phyloP scores from a whole-genome alignment of 2,888 invertebrate species.

The Alviniconcha strummeri region DNA sequence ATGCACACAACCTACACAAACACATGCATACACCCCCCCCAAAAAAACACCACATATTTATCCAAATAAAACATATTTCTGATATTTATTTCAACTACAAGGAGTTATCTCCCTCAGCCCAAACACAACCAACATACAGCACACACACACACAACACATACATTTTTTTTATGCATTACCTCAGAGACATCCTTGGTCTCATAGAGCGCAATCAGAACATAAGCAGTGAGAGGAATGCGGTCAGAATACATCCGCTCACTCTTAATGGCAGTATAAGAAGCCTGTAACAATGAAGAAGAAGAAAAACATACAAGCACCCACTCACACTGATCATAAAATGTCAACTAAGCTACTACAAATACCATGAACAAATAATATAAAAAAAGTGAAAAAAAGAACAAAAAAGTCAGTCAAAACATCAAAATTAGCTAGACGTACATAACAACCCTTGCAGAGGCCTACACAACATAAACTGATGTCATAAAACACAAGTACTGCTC shows the following conservation, averaged over 20 bases:
- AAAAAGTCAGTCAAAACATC: background rate
- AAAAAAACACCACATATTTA: no score
- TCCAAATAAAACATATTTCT: no score
- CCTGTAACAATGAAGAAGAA: constrained; percentile 39
- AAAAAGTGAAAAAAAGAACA: background rate
- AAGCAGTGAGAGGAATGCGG: constrained; percentile 90
- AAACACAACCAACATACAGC: background rate
- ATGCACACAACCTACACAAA: no score
- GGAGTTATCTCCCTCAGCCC: no score
- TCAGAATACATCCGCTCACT: constrained; percentile 49
- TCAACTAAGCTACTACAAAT: background rate
- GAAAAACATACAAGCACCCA: background rate
- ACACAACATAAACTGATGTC: background rate
- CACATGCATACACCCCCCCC: no score
- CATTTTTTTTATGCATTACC: constrained; percentile 70
- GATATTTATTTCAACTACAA: no score
- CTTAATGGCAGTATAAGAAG: constrained; percentile 41
- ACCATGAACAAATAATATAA: background rate
- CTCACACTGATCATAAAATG: background rate
- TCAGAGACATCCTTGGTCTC: constrained; percentile 75
- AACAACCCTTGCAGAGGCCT: background rate
- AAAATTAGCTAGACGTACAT: background rate
- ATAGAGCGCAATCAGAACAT: constrained; percentile 88
- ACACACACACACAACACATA: background rate
- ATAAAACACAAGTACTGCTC: background rate